Percentiles rank a stretch among this genome's conserved stretches.
phyloP scores from a whole-genome alignment of 2,797 vertebrate genomes.

The Sebastes itinus region DNA sequence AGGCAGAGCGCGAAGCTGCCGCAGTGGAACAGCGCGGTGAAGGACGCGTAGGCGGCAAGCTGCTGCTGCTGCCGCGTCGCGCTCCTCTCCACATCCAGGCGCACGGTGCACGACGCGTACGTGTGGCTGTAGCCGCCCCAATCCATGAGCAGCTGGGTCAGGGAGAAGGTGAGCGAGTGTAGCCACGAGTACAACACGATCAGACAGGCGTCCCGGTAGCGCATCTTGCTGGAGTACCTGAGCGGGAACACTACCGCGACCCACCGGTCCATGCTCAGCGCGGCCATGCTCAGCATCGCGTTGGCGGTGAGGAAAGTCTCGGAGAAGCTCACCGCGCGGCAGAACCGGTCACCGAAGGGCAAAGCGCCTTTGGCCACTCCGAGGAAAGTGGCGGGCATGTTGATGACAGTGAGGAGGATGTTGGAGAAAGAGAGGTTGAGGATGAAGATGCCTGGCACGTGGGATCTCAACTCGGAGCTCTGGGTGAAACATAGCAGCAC shows the following conservation, averaged over 20 bases:
- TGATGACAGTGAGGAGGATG: conserved; percentile 81
- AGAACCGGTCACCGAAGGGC: conserved; percentile 77
- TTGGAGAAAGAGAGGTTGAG: conserved; percentile 86
- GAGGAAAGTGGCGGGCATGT: conserved; percentile 84
- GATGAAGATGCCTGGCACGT: conserved; percentile 84
- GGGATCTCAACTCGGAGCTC: conserved; percentile 84
- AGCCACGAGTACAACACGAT: conserved; percentile 84
- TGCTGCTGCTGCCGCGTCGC: neutral
- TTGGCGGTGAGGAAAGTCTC: conserved; percentile 86
- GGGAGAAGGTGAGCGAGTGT: conserved; percentile 80
- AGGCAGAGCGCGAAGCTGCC: conserved; percentile 83
- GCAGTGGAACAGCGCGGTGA: conserved; percentile 82
- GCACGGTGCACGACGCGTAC: conserved; percentile 84
- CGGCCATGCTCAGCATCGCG: conserved; percentile 85
- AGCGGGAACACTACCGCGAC: conserved; percentile 85
- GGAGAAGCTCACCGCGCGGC: conserved; percentile 77
- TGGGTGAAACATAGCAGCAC: conserved; percentile 85
- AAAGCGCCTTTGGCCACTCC: conserved; percentile 66
- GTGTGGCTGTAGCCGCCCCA: conserved; percentile 84
- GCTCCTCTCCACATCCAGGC: conserved; percentile 57
- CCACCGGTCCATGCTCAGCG: conserved; percentile 87
- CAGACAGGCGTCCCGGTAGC: conserved; percentile 79
- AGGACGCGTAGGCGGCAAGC: conserved; percentile 71
- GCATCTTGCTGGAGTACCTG: conserved; percentile 85
- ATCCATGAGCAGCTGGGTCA: conserved; percentile 78